Conservation (phyloP, 2,797 vertebrate genomes). For the Phyllotis vaccarum region DNA sequence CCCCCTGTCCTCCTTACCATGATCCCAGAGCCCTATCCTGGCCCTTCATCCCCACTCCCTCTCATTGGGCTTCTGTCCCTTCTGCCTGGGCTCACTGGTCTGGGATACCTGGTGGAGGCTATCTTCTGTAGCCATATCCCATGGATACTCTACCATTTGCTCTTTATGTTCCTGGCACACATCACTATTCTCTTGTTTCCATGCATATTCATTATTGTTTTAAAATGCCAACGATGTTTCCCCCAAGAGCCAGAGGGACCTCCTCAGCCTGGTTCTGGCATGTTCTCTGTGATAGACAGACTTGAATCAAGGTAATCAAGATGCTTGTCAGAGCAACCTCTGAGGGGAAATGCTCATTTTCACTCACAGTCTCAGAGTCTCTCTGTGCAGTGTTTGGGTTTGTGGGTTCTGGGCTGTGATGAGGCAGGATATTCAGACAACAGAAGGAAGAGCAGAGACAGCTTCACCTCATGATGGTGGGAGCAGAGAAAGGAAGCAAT, state of each 20-base stretch:
- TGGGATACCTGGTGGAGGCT: background rate
- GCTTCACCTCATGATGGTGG: too few relatives aligned
- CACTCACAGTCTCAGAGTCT: background rate
- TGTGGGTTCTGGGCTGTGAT: background rate
- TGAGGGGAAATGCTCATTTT: background rate
- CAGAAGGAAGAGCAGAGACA: background rate
- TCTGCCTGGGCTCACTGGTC: background rate
- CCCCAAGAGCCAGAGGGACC: background rate
- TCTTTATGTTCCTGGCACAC: too few relatives aligned
- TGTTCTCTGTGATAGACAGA: background rate
- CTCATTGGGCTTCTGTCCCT: background rate
- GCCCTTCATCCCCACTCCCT: too few relatives aligned
- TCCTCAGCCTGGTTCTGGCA: background rate
- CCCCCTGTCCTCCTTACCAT: background rate
- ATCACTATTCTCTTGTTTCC: background rate
- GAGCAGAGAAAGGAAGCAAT: background rate
- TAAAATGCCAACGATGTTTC: background rate
- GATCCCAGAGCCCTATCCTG: background rate
- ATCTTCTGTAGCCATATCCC: background rate
- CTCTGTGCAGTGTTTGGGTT: background rate
- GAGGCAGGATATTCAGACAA: background rate
- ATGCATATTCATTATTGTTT: background rate
- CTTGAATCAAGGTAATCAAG: background rate
- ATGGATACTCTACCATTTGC: background rate
- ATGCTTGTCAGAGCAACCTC: background rate